Percentiles rank a stretch among this genome's conserved stretches.
phyloP scores from a whole-genome alignment of 2,888 invertebrate species.

The Dichetophora obliterata region DNA sequence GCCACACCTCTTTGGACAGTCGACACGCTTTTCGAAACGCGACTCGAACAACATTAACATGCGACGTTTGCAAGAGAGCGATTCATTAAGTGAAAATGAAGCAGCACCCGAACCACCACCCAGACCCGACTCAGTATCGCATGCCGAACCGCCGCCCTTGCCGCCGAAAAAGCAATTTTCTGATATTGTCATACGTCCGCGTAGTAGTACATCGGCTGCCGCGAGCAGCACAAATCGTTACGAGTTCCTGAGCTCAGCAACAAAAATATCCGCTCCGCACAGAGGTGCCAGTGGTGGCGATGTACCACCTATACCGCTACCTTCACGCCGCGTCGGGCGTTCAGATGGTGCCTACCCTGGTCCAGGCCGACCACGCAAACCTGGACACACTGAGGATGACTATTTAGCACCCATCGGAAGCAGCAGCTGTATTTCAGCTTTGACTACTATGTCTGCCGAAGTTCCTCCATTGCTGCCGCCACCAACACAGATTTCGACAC shows the following conservation, averaged over 20 bases:
- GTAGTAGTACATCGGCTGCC: slow-evolving; percentile 46
- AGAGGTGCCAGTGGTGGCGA: slow-evolving; percentile 56
- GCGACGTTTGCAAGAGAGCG: slow-evolving; percentile 69
- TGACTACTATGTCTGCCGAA: slow-evolving; percentile 50
- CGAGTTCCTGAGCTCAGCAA: slow-evolving; percentile 61
- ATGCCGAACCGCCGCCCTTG: slow-evolving; percentile 80
- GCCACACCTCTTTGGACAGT: slow-evolving; percentile 69
- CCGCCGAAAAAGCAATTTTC: slow-evolving; percentile 79
- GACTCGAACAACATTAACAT: slow-evolving; percentile 69
- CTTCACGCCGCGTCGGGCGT: slow-evolving; percentile 71
- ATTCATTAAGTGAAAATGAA: slow-evolving; percentile 70
- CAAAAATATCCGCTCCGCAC: slow-evolving; percentile 33
- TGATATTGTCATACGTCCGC: slow-evolving; percentile 72
- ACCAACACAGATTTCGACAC: slow-evolving; percentile 63
- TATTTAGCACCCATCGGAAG: slow-evolving; percentile 78
- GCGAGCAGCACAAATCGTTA: slow-evolving; percentile 54
- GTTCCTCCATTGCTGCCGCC: slow-evolving; percentile 71
- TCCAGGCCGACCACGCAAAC: slow-evolving; percentile 71
- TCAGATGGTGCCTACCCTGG: slow-evolving; percentile 71
- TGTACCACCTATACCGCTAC: slow-evolving; percentile 76
- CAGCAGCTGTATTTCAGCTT: slow-evolving; percentile 65
- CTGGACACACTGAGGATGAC: slow-evolving; percentile 76
- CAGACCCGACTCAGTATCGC: slow-evolving; percentile 67
- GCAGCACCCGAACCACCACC: slow-evolving; percentile 69
- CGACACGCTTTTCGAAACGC: slow-evolving; percentile 67